Percentiles rank a stretch among this genome's conserved stretches.
phyloP scores from a whole-genome alignment of 2,888 invertebrate genomes.

The Nephrocerus scutellatus region DNA sequence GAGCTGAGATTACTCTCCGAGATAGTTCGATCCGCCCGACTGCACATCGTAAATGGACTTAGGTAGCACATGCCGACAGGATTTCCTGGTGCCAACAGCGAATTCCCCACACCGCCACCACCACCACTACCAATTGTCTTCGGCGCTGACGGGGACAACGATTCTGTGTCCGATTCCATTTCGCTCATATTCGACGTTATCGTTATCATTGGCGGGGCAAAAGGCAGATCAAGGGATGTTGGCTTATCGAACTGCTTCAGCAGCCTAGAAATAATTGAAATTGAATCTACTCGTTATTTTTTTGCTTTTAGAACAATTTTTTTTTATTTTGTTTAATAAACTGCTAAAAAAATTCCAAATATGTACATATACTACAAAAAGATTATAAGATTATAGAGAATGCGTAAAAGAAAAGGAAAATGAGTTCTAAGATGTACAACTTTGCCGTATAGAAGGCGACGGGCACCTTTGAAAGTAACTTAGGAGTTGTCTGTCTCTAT shows the following conservation, averaged over 20 bases:
- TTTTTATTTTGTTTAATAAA: too few species aligned
- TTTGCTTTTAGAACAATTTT: too few species aligned
- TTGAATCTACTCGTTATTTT: too few species aligned
- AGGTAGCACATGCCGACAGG: conserved; percentile 61
- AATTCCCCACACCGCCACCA: conserved; percentile 31
- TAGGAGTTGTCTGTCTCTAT: too few species aligned
- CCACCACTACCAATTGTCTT: conserved; percentile 49
- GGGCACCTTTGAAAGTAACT: too few species aligned
- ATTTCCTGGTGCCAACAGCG: conserved; percentile 37
- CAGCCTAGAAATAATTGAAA: too few species aligned
- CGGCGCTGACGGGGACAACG: conserved; percentile 57
- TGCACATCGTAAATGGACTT: conserved; percentile 70
- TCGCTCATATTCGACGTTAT: conserved; percentile 71
- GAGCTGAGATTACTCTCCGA: conserved; percentile 79
- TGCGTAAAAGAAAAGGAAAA: too few species aligned
- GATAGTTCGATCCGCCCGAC: conserved; percentile 64
- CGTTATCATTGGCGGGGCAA: conserved; percentile 63
- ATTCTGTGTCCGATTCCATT: conserved; percentile 65
- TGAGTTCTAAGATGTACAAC: too few species aligned
- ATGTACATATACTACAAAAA: too few species aligned
- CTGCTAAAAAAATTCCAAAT: too few species aligned
- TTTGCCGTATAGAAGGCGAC: too few species aligned
- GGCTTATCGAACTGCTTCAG: conserved; percentile 59
- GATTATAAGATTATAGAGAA: too few species aligned
- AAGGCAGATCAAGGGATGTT: conserved; percentile 55